A percentile compares a stretch with the other conserved stretches of the same genome.
Evolutionary conservation across 2,113 vertebrate genomes (phyloP).

Genomic region (Lipophrys pholis): DNA sequence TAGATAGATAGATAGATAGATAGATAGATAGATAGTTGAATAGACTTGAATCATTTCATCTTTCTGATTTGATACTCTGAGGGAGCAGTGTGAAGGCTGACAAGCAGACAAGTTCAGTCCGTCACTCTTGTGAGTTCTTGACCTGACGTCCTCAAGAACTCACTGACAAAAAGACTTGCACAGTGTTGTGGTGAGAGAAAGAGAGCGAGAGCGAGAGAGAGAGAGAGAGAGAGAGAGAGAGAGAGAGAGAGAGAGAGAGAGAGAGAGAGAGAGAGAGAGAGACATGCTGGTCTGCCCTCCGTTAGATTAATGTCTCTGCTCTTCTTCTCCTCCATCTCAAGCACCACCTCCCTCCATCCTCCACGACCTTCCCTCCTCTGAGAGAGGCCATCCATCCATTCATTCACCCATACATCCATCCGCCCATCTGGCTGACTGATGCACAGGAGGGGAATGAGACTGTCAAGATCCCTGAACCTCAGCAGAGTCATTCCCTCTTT

Average conservation of each 20-base stretch:
- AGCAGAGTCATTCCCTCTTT: conserved; percentile 62
- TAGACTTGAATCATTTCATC: conserved; percentile 33
- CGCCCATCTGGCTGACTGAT: conserved; percentile 77
- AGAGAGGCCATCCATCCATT: conserved; percentile 74
- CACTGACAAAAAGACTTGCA: conserved; percentile 11
- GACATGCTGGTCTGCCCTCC: conserved; percentile 58
- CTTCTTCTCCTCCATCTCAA: conserved; percentile 69
- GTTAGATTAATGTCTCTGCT: conserved; percentile 75
- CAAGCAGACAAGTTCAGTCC: conserved; percentile 13
- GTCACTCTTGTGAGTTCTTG: conserved; percentile 36
- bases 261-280: conserved; percentile 33
- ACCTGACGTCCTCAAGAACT: conserved; percentile 20
- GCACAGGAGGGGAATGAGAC: conserved; percentile 75
- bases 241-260: conserved; percentile 40
- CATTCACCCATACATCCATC: conserved; percentile 68
- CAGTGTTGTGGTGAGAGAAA: not conserved
- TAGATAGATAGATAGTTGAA: not conserved
- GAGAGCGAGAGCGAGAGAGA: not conserved
- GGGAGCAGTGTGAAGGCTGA: conserved; percentile 2
- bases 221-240: conserved; percentile 32
- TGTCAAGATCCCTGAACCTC: conserved; percentile 79
- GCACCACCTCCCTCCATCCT: conserved; percentile 65
- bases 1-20: too few relatives aligned
- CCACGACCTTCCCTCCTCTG: conserved; percentile 76
- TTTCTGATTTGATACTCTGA: conserved; percentile 20